Evolutionary conservation across 2,888 invertebrate genomes (phyloP), one percentile per base, ranked within the genome.

Genomic region (Ceratothoa steindachneri): DNA sequence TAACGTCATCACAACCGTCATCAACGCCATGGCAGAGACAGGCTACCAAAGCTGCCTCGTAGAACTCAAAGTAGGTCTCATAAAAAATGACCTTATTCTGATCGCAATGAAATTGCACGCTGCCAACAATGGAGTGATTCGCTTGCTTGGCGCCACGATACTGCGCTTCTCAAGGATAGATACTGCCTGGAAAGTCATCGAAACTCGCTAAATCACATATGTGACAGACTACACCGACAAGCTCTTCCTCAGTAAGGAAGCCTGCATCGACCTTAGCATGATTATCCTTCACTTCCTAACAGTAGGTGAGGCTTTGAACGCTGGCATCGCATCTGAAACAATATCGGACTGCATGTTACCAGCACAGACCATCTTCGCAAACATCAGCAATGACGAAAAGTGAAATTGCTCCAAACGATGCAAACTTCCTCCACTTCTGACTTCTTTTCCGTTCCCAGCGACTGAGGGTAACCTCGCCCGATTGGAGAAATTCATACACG

Each of bases 221-320:
- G 41, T 73, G 12, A 69, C 27, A 22, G 69, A 68, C 22, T 69
- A 55, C 31, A 41, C 28, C 1, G 64, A 68, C 73, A 73, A 29
- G 64, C 28, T 69, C 27, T 73, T 73, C 28, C 41, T 73, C 30
- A 41, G 51, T 51, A 68, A 51, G 64, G 51, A 73, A 64, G 41
- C 73, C 9, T 60, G 60, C 28, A 52, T 41, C 31, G 73, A 51
- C 3, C 73, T 73, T 12, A 64, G 41, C 9, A 68, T 69, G 22
- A 73, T 69, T 30, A 52, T 69, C 27, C 19, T 30, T 15, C 31
- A 30, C n/a, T 73, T 73, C 19, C 69, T 64, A 4, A 73, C 64
- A 15, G 53, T 69, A 27, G 73, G 73, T 60, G 73, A 69, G 51
- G 24, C 73, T 19, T n/a, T 4, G 3, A 12, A 15, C 19, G 15